Evolutionary conservation across 2,888 invertebrate species (phyloP).

Genomic region (Rhingia campestris): DNA sequence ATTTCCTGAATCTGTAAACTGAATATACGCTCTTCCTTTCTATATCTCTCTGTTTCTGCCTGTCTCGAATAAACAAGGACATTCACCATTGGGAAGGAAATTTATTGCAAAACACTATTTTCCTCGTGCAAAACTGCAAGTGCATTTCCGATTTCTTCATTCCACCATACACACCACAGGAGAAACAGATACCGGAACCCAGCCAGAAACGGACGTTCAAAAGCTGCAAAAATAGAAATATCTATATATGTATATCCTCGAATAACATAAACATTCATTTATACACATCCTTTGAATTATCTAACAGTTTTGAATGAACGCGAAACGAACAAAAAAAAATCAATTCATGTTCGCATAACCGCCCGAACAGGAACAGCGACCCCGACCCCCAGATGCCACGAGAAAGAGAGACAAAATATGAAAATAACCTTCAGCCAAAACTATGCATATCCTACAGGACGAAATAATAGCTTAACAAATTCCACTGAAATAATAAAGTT

Average conservation of each 20-base stretch:
- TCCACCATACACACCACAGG: conserved; percentile 13
- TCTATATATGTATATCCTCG: conserved; percentile 13
- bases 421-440: conserved; percentile 61
- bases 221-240: neutral
- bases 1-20: neutral
- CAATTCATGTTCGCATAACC: conserved; percentile 62
- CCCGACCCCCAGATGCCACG: neutral
- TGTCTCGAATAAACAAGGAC: conserved; percentile 28
- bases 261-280: conserved; percentile 68
- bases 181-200: conserved; percentile 26
- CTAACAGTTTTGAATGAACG: conserved; percentile 15
- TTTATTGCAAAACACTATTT: conserved; percentile 57
- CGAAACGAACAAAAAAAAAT: conserved; percentile 28
- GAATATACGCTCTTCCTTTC: conserved; percentile 17
- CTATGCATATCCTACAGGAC: conserved; percentile 61
- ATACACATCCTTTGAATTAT: conserved; percentile 63
- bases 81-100: conserved; percentile 35
- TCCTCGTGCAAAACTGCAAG: conserved; percentile 46
- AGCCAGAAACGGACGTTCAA: conserved; percentile 39
- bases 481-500: conserved; percentile 64
- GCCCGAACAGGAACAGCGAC: neutral
- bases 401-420: conserved; percentile 27
- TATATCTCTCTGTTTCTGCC: no score
- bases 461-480: conserved; percentile 71
- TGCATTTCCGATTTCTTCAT: conserved; percentile 60